These are phyloP conservation scores for Choristoneura rosaceana DNA, from an alignment of 2,888 invertebrate species.

Conservation along the genomic window DNA sequence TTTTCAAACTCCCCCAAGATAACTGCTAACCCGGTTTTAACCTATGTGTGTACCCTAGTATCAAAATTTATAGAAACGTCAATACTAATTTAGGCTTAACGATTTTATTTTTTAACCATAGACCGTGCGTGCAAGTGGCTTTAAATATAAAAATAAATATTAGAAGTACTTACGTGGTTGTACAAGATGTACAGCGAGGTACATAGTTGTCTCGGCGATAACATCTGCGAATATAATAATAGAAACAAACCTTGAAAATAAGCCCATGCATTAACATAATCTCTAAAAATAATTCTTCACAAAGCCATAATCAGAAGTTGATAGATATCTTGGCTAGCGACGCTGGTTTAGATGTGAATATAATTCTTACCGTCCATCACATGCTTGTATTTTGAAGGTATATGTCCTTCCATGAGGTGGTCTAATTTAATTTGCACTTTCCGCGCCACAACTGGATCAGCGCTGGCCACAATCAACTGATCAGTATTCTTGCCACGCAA, in stretches of 20 bases:
- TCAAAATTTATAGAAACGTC: too few species aligned
- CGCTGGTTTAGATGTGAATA: neutral
- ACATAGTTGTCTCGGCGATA: slow-evolving; percentile 68
- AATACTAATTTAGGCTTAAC: too few species aligned
- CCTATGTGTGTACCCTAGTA: too few species aligned
- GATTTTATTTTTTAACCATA: too few species aligned
- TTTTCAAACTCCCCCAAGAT: too few species aligned
- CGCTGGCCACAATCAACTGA: slow-evolving; percentile 58
- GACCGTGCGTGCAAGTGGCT: too few species aligned
- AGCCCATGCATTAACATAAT: neutral
- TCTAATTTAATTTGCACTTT: slow-evolving; percentile 74
- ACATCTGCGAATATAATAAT: slow-evolving; percentile 63
- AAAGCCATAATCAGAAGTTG: too few species aligned
- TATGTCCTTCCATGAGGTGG: slow-evolving; percentile 58
- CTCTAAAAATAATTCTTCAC: neutral
- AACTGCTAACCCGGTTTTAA: too few species aligned
- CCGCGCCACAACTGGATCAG: slow-evolving; percentile 70
- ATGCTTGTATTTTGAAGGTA: slow-evolving; percentile 54
- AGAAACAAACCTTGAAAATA: neutral
- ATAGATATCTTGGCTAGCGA: neutral
- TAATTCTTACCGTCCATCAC: slow-evolving; percentile 63
- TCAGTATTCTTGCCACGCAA: slow-evolving; percentile 67
- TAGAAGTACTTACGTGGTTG: slow-evolving; percentile 64
- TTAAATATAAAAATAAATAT: neutral
- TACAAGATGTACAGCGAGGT: slow-evolving; percentile 68